Conservation (phyloP, 2,113 vertebrate species). For the Carassius auratus region DNA sequence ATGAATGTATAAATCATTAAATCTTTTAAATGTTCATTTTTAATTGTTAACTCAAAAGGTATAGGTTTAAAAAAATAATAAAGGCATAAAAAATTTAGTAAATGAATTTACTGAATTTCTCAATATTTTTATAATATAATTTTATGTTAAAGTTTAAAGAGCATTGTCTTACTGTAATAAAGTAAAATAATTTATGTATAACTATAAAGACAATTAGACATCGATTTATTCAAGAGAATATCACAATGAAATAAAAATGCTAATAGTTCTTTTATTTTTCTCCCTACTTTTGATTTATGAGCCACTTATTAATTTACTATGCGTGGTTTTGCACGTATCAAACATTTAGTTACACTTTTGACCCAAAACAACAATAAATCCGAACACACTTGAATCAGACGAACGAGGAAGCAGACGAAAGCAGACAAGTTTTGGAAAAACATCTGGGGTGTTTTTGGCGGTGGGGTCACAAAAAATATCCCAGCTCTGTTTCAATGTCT, state of each 20-base stretch:
- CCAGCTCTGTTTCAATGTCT: constrained; percentile 69
- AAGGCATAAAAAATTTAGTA: too few relatives aligned
- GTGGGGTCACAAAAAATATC: constrained; percentile 59
- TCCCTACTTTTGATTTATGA: background rate
- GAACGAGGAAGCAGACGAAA: constrained; percentile 50
- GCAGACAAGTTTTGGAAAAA: background rate
- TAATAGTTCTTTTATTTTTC: background rate
- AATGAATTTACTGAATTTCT: background rate
- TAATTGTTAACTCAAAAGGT: too few relatives aligned
- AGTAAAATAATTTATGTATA: background rate
- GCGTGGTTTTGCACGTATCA: background rate
- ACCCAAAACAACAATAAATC: background rate
- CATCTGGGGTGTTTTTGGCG: background rate
- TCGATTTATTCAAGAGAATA: background rate
- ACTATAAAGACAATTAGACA: background rate
- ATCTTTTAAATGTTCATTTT: too few relatives aligned
- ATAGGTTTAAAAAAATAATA: too few relatives aligned
- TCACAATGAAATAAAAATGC: background rate
- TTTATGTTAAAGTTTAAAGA: too few relatives aligned
- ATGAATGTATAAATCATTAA: background rate
- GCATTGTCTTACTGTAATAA: too few relatives aligned
- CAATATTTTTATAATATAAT: too few relatives aligned
- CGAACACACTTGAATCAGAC: background rate
- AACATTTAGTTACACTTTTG: background rate
- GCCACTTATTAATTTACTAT: background rate